A percentile compares a stretch with the other conserved stretches of the same genome.
Evolutionary conservation across 2,888 invertebrate species (phyloP).

Genomic region (Euzetes globulus): DNA sequence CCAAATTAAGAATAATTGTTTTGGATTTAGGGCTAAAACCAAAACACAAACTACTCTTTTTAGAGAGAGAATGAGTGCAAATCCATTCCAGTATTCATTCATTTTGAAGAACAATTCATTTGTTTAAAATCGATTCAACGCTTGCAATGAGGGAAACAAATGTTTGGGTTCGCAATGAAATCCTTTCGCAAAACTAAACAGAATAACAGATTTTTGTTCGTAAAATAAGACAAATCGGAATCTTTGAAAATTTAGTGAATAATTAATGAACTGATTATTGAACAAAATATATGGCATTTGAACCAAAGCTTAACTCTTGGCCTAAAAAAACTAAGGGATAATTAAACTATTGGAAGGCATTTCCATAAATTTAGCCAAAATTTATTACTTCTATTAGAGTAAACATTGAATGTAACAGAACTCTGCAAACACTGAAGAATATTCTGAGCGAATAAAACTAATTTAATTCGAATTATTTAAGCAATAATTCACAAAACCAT

Average conservation of each 20-base stretch:
- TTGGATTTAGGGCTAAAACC: not conserved
- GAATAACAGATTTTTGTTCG: not conserved
- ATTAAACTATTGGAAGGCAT: not conserved
- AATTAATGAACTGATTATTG: not conserved
- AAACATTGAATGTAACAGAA: not conserved
- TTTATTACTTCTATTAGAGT: not conserved
- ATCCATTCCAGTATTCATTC: not conserved
- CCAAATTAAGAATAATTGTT: conserved; percentile 9
- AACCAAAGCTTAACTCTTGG: not conserved
- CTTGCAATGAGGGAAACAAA: not conserved
- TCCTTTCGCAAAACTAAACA: not conserved
- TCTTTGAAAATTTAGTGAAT: not conserved
- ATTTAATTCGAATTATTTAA: too few relatives aligned
- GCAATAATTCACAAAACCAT: too few relatives aligned
- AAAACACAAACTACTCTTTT: not conserved
- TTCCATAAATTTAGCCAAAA: too few relatives aligned
- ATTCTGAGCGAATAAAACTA: too few relatives aligned
- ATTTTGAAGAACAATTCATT: not conserved
- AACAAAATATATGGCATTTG: not conserved
- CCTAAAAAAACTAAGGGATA: not conserved
- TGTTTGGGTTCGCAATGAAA: not conserved
- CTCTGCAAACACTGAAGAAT: too few relatives aligned
- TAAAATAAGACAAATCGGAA: not conserved
- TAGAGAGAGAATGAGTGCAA: not conserved
- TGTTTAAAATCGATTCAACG: not conserved